Percentiles rank a stretch among this genome's conserved stretches.
Evolutionary conservation across 2,797 vertebrate genomes (phyloP).

Genomic region (Takifugu ocellatus): DNA sequence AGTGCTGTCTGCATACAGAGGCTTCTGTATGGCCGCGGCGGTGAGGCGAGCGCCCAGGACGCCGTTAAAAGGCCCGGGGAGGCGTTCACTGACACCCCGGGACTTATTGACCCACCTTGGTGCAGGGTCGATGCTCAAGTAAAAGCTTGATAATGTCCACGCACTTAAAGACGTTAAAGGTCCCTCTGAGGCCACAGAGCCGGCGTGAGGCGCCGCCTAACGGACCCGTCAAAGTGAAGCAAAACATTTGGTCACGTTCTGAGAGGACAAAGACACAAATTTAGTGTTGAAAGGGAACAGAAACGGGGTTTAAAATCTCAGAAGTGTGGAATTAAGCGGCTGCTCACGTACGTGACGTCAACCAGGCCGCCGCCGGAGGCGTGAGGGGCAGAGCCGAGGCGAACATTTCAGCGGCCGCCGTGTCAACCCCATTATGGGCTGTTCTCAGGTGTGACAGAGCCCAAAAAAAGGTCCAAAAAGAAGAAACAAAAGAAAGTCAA

Average conservation of each 20-base stretch:
- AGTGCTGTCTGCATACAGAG: constrained; percentile 51
- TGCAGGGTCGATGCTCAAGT: constrained; percentile 41
- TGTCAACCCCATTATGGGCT: constrained; percentile 55
- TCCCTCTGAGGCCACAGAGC: background rate
- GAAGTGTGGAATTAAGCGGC: no score
- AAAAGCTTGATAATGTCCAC: constrained; percentile 26
- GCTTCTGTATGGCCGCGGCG: background rate
- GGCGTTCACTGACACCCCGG: no score
- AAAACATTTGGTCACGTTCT: no score
- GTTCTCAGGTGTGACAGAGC: no score
- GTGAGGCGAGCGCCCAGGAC: no score
- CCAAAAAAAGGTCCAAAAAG: no score
- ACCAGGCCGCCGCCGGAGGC: background rate
- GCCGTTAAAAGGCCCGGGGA: no score
- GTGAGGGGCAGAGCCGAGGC: constrained; percentile 48
- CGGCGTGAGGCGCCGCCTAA: background rate
- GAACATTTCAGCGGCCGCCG: constrained; percentile 68
- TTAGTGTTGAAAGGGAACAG: no score
- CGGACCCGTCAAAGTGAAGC: no score
- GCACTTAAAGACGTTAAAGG: constrained; percentile 47
- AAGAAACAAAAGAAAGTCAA: no score
- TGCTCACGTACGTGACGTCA: background rate
- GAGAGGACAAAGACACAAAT: no score
- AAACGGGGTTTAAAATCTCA: no score
- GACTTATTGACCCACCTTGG: background rate